Evolutionary conservation across 1,140 invertebrate genomes (phyloP), one percentile per base, ranked within the genome.

Genomic region (Bombus haemorrhoidalis): DNA sequence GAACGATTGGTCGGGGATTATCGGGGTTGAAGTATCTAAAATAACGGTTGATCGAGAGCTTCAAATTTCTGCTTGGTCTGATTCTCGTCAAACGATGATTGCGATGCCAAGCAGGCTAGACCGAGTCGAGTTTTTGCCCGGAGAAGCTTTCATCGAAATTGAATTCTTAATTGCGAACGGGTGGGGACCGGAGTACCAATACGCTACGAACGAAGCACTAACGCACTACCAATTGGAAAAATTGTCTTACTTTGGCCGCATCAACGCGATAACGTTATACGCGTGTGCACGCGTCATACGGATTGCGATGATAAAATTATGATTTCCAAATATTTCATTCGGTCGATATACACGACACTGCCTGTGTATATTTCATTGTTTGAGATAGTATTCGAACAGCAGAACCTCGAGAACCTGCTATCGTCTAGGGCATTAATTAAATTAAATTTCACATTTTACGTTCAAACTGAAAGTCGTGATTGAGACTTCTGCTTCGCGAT

Each of bases 11-110:
- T 53, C 47, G 47, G 47, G 47, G 6, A 62, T 28, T 22, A 12
- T 12, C 8, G 15, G 47, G 25, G 9, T 4, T 28, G 6, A 32
- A 9, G 5, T 59, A 37, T 37, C 25, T 76, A 28, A 76, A 47
- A 39, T 76, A 76, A 69, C 34, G 34, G 32, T 28, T 37, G 68
- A 62, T 43, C 43, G 37, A 34, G n/a, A 6, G 53, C 22, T 43
- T 59, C n/a, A 37, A 81, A 81, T 81, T 69, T 73, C 47, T n/a
- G 47, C 37, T 81, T 43, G 69, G 13, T 62, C 34, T 69, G 73
- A 69, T 81, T 81, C 53, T 62, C 53, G n/a, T 81, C 47, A 62
- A 81, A 25, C 66, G 79, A 39, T 34, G 80, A 73, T 59, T 81
- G 47, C 34, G 25, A 15, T 28, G 47, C 73, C 37, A 39, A 57